Evolutionary conservation across 30 jellyfish, hydroid and myxozoan genomes (phyloP).

Genomic region (Rhopilema esculentum): DNA sequence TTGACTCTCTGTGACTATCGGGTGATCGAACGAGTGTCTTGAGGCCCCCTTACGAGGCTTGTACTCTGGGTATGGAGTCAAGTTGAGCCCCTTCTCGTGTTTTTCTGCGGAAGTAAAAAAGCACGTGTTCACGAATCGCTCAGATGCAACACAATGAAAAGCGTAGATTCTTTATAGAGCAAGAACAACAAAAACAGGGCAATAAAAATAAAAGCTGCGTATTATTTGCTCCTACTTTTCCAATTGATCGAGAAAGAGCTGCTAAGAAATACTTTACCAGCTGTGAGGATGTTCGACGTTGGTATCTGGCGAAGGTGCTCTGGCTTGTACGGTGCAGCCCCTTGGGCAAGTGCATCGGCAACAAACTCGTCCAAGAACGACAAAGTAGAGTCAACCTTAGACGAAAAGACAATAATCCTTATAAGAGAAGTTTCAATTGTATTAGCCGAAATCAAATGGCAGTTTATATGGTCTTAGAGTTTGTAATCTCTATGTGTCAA

Average conservation of each 20-base stretch:
- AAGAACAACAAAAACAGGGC: too few relatives aligned
- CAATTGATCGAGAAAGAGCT: too few relatives aligned
- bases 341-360: slow-evolving; percentile 59
- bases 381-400: slow-evolving; percentile 73
- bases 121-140: too few relatives aligned
- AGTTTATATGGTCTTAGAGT: too few relatives aligned
- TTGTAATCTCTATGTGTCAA: too few relatives aligned
- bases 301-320: neutral
- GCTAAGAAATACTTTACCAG: too few relatives aligned
- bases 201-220: too few relatives aligned
- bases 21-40: neutral
- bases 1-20: slow-evolving; percentile 19
- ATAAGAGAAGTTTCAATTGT: too few relatives aligned
- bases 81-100: slow-evolving; percentile 10
- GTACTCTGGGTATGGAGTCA: slow-evolving; percentile 24
- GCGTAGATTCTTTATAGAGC: too few relatives aligned
- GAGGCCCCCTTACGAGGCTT: slow-evolving; percentile 9
- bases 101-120: neutral
- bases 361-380: slow-evolving; percentile 84
- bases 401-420: neutral
- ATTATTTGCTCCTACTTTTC: too few relatives aligned
- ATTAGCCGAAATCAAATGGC: too few relatives aligned
- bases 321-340: slow-evolving; percentile 75
- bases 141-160: too few relatives aligned
- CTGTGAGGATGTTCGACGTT: neutral